Evolutionary conservation across 1,140 invertebrate genomes (phyloP), one percentile per base, ranked within the genome.

Genomic region (Eumeta japonica): DNA sequence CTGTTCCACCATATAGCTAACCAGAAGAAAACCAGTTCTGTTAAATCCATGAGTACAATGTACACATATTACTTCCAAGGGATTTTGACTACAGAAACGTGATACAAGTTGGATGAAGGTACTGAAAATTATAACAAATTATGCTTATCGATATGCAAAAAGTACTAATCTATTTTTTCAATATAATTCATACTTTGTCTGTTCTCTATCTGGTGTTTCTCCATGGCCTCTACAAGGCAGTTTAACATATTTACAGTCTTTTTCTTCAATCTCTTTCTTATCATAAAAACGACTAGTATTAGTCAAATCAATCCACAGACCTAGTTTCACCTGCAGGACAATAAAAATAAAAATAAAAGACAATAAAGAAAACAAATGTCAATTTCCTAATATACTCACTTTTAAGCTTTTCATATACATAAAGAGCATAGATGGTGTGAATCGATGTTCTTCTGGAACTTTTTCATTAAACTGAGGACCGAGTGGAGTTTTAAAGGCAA

Each of bases 11-110:
- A 99, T 79, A 70, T 90, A 99, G 2, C 91, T 86, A 32, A 87
- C 82, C 33, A 99, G 90, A 1, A 99, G 76, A 64, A 98, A 99
- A 1, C 91, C 97, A 15, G 94, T 98, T 51, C 97, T 79, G 71
- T 99, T 99, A 59, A 98, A 99, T 0, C 97, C 97, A 79, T 99
- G 97, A 1, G 97, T 99, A 61, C 97, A 99, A 66, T 99, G 97
- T 17, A 99, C 88, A 30, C 85, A 92, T 45, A 96, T 88, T 11
- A 86, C 75, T 51, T 92, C 82, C 40, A 90, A 62, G 2, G 92
- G 91, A 66, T 88, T 75, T 50, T 91, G 78, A n/a, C 75, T 68
- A 16, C 94, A 85, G 51, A 93, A 96, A 32, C 82, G 82, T 19
- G 80, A 78, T 41, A 92, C 92, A 24, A 92, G 56, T 43, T 84